Percentiles rank a stretch among this genome's conserved stretches.
Evolutionary conservation across 2,113 vertebrate species (phyloP).

Genomic region (Xiphophorus maculatus): DNA sequence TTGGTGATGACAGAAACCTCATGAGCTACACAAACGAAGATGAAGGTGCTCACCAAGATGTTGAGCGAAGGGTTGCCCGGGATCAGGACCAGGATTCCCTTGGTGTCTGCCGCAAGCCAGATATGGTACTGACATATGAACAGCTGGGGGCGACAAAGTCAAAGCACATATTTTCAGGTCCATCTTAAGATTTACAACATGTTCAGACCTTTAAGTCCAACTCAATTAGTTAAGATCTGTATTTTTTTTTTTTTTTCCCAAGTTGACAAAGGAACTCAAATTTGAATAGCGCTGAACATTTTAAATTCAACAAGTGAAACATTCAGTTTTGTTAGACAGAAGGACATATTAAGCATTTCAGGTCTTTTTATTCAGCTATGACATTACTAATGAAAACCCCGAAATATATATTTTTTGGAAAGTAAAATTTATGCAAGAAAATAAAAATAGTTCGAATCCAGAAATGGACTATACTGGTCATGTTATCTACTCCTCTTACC

Average conservation of each 20-base stretch:
- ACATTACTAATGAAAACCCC: not conserved
- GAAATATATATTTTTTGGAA: not conserved
- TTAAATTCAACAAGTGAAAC: no score
- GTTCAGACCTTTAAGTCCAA: no score
- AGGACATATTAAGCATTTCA: no score
- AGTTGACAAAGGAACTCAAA: no score
- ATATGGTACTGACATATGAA: conserved; percentile 99
- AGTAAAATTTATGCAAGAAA: not conserved
- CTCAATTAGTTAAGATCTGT: no score
- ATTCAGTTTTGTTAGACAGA: no score
- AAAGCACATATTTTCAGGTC: not conserved
- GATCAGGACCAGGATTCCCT: conserved; percentile 94
- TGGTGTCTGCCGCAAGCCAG: conserved; percentile 97
- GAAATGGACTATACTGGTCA: not conserved
- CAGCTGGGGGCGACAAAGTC: conserved; percentile 80
- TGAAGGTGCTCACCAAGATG: conserved; percentile 94
- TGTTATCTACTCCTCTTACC: no score
- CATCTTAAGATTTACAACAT: no score
- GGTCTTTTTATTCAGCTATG: not conserved
- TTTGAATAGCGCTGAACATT: no score
- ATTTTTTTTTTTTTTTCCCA: no score
- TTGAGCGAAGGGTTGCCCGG: conserved; percentile 93
- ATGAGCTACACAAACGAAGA: conserved; percentile 97
- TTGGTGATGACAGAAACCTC: conserved; percentile 98
- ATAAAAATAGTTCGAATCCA: no score